Evolutionary conservation across 1,140 invertebrate species (phyloP).

Genomic region (Calliphora vicina): DNA sequence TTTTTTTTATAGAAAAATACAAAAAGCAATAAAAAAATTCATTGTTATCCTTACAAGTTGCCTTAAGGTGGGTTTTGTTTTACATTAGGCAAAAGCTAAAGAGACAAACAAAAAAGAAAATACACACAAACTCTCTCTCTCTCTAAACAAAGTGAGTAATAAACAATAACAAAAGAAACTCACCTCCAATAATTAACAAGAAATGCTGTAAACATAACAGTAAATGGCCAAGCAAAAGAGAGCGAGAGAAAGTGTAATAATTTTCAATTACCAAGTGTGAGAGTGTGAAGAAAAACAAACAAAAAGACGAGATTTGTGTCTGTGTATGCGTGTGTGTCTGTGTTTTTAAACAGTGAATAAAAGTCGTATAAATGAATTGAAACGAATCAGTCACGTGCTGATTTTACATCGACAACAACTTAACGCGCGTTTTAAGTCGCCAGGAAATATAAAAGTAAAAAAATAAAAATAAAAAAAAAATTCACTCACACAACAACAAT

Average conservation of each 20-base stretch:
- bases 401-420: constrained; percentile 48
- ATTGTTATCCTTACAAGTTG: constrained; percentile 24
- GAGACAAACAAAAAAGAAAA: no score
- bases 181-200: background rate
- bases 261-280: background rate
- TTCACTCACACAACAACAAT: background rate
- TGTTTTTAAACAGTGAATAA: background rate
- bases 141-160: background rate
- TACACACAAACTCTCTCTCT: background rate
- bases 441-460: background rate
- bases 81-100: background rate
- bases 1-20: background rate
- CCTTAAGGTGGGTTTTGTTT: background rate
- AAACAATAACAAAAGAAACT: background rate
- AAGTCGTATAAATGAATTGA: background rate
- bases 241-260: background rate
- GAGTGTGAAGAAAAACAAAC: background rate
- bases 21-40: background rate
- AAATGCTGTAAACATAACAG: background rate
- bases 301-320: background rate
- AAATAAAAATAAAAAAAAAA: background rate
- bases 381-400: constrained; percentile 58
- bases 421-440: constrained; percentile 36
- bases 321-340: background rate
- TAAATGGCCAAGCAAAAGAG: background rate